Percentiles rank a stretch among this genome's conserved stretches.
Evolutionary conservation across 2,888 invertebrate genomes (phyloP).

Genomic region (Rhagium mordax): DNA sequence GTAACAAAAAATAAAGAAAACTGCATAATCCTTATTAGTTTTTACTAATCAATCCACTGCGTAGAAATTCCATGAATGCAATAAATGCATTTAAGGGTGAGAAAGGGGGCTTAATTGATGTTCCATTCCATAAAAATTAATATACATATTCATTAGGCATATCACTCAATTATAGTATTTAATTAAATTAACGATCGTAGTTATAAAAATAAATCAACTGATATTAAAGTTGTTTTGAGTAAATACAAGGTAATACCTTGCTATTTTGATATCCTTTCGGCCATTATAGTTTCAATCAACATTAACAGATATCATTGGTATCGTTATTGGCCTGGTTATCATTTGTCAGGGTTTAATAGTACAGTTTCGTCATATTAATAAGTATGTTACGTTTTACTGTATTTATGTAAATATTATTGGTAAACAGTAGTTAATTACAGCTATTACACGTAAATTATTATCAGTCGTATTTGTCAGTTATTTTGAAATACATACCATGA

Average conservation of each 20-base stretch:
- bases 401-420: conserved; percentile 48
- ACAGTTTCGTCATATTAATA: conserved; percentile 37
- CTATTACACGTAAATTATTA: conserved; percentile 54
- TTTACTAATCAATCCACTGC: no score
- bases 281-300: conserved; percentile 2
- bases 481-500: conserved; percentile 49
- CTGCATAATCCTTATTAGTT: no score
- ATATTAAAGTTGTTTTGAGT: conserved; percentile 3
- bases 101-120: no score
- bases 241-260: conserved; percentile 27
- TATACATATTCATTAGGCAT: no score
- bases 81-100: no score
- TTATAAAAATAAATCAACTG: background rate
- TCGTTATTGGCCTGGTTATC: conserved; percentile 31
- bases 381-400: conserved; percentile 40
- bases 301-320: conserved; percentile 33
- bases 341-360: conserved; percentile 39
- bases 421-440: conserved; percentile 53
- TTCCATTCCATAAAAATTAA: no score
- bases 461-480: conserved; percentile 51
- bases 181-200: background rate
- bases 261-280: conserved; percentile 4
- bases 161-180: background rate
- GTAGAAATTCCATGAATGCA: no score
- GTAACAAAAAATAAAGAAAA: background rate